These are phyloP conservation scores for Calosoma granatense DNA, from an alignment of 1,140 invertebrate genomes.

Conservation along the genomic window DNA sequence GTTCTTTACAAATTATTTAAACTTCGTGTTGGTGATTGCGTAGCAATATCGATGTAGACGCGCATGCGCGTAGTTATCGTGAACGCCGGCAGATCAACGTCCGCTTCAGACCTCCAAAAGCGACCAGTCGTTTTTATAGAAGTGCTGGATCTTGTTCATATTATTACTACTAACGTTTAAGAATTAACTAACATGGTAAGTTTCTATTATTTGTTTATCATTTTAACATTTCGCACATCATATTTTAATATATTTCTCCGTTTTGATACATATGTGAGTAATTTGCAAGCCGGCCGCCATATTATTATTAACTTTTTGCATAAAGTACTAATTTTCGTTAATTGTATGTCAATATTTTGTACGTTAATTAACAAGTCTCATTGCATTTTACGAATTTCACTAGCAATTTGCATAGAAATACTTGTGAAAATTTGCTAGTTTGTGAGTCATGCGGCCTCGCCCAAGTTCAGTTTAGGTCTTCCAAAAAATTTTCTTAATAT, in stretches of 20 bases:
- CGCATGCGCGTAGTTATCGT: conserved; percentile 22
- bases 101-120: conserved; percentile 24
- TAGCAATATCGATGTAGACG: no score
- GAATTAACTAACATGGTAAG: conserved; percentile 33
- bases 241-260: neutral
- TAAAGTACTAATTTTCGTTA: neutral
- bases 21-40: no score
- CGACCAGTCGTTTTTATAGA: conserved; percentile 25
- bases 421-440: neutral
- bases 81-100: conserved; percentile 32
- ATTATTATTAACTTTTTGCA: conserved; percentile 1
- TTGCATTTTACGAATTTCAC: neutral
- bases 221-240: neutral
- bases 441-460: conserved; percentile 1
- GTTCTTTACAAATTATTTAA: no score
- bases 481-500: neutral
- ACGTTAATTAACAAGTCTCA: neutral
- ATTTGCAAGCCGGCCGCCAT: neutral
- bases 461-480: neutral
- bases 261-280: neutral
- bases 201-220: conserved; percentile 6
- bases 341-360: neutral
- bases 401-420: no score
- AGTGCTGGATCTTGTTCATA: conserved; percentile 26
- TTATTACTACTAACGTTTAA: conserved; percentile 15